Evolutionary conservation across 30 jellyfish, hydroid and myxozoan genomes (phyloP).

Genomic region (Aurelia aurita): DNA sequence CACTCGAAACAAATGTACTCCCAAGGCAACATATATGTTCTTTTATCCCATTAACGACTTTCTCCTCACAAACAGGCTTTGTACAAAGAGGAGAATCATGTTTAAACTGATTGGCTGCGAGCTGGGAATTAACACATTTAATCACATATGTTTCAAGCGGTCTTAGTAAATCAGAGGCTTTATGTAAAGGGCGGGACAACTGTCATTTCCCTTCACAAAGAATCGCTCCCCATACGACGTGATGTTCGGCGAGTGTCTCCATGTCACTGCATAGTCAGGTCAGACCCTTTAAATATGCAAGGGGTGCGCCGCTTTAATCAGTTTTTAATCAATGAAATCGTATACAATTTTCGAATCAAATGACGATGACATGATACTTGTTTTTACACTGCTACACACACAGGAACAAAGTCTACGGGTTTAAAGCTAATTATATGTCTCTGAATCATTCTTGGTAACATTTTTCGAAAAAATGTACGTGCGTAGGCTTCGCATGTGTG

Average conservation of each 20-base stretch:
- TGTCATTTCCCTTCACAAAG: conserved; percentile 32
- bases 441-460: too few relatives aligned
- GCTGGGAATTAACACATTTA: conserved; percentile 42
- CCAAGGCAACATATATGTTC: conserved; percentile 13
- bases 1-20: conserved; percentile 43
- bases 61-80: conserved; percentile 29
- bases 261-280: neutral
- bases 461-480: too few relatives aligned
- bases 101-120: conserved; percentile 53
- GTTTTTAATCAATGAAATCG: neutral
- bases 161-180: conserved; percentile 27
- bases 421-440: too few relatives aligned
- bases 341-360: too few relatives aligned
- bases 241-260: neutral
- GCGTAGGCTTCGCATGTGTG: too few relatives aligned
- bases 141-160: conserved; percentile 34
- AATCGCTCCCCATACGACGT: conserved; percentile 7
- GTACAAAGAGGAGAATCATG: conserved; percentile 30
- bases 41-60: conserved; percentile 66
- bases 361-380: too few relatives aligned
- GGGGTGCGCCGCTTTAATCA: neutral
- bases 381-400: too few relatives aligned
- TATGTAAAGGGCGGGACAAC: conserved; percentile 46
- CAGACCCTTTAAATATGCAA: neutral
- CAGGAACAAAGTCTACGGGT: too few relatives aligned